Base-by-base conservation (phyloP, 1,140 invertebrate genomes). In the Macrobrachium nipponense region DNA sequence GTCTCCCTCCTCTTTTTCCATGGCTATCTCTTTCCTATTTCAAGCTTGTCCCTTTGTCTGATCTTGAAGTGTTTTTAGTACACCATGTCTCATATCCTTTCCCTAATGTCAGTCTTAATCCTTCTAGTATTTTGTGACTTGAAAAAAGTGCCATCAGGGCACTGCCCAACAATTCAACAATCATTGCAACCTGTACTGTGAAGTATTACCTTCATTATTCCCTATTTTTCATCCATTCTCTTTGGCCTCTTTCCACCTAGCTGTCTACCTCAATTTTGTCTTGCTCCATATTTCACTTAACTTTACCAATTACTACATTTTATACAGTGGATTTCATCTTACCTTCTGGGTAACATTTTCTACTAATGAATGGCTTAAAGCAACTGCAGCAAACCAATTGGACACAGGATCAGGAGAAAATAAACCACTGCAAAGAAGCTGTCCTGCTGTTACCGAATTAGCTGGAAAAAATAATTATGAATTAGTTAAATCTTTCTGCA, bases 351-450 rank as follows among this genome's bases (percentile, higher is more conserved):
- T 94, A 5, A 94, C 92, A 91, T 98, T 98, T 86, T 98, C 97
- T 2, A 97, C 94, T n/a, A 99, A 92, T 0, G 95, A 94, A 90
- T 99, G 97, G 89, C 97, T 95, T 18, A 99, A 92, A 15, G 97
- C 96, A 7, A 99, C 95, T 0, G 97, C 93, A 1, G 97, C 96
- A 91, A 99, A 98, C 98, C 98, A 99, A 91, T 97, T 98, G n/a
- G 96, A 98, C n/a, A 98, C 91, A 20, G 96, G 92, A 91, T 99
- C 98, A 0, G 93, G 91, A 72, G 96, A 97, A 91, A 99, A 99
- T 17, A 99, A 92, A 0, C 98, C 97, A 23, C 96, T 95, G 90
- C 98, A 99, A 5, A 99, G 92, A n/a, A 99, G 92, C 91, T 99
- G 97, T 0, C 98, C 98, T 62, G 93, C 92, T 64, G 93, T 93